Percentiles rank a stretch among this genome's conserved stretches.
Evolutionary conservation across 2,888 invertebrate species (phyloP).

Genomic region (Clanis bilineata): DNA sequence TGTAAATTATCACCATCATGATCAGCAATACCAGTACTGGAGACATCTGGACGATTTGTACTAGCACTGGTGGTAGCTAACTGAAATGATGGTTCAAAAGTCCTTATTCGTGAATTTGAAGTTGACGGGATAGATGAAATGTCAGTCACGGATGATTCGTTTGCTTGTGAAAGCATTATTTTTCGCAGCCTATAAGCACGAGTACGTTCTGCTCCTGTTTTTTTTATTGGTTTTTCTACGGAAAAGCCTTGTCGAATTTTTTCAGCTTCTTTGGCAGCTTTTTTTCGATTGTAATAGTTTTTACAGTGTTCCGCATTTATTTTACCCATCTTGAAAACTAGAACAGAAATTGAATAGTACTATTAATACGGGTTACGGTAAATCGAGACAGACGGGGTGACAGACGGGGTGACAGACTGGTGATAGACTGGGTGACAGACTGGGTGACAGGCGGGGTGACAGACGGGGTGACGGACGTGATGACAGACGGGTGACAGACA

Average conservation of each 20-base stretch:
- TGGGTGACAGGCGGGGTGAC: too few species aligned
- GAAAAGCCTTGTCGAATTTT: constrained; percentile 26
- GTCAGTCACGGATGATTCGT: constrained; percentile 25
- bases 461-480: too few species aligned
- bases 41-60: constrained; percentile 24
- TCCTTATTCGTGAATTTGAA: constrained; percentile 27
- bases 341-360: constrained; percentile 26
- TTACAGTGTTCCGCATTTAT: constrained; percentile 24
- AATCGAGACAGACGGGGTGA: too few species aligned
- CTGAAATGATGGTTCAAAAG: constrained; percentile 27
- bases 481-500: too few species aligned
- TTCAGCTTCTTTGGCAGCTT: constrained; percentile 27
- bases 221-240: constrained; percentile 23
- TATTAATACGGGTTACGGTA: too few species aligned
- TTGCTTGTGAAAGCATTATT: constrained; percentile 26
- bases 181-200: constrained; percentile 26
- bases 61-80: constrained; percentile 25
- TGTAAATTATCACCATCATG: constrained; percentile 22
- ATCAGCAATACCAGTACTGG: constrained; percentile 22
- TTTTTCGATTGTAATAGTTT: constrained; percentile 25
- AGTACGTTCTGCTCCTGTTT: constrained; percentile 25
- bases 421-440: too few species aligned
- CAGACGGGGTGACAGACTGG: too few species aligned
- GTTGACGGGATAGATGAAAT: constrained; percentile 26
- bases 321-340: constrained; percentile 26